A percentile compares a stretch with the other conserved stretches of the same genome.
phyloP scores from a whole-genome alignment of 2,113 vertebrate species.

The Siphamia tubifer region DNA sequence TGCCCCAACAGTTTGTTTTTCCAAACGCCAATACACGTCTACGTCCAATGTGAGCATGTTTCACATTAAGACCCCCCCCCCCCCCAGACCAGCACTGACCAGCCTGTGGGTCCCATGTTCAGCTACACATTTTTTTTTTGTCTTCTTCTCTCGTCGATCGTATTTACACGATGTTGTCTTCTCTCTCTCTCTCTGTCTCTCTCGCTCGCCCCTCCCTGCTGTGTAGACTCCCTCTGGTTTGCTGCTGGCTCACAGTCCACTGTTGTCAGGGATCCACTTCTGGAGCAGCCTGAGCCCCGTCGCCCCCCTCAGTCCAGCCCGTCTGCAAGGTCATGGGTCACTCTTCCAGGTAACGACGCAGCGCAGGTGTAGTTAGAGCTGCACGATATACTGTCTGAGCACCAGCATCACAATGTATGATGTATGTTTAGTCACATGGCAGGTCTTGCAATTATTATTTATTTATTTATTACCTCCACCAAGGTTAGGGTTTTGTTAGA shows the following conservation, averaged over 20 bases:
- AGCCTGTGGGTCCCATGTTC: background rate
- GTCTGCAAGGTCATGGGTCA: constrained; percentile 91
- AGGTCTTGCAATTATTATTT: too few species aligned
- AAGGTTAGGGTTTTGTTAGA: too few species aligned
- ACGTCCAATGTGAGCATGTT: constrained; percentile 60
- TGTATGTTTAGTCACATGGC: too few species aligned
- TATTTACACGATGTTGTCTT: constrained; percentile 19
- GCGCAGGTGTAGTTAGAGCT: constrained; percentile 13
- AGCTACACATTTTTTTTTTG: constrained; percentile 1
- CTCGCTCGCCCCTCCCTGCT: too few species aligned
- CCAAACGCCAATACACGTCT: constrained; percentile 61
- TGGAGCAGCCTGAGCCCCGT: constrained; percentile 97
- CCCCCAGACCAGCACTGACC: constrained; percentile 18
- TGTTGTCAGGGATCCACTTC: constrained; percentile 94
- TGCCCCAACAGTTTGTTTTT: constrained; percentile 70
- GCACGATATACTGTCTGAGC: too few species aligned
- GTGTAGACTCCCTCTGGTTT: constrained; percentile 89
- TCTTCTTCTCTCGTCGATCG: constrained; percentile 11
- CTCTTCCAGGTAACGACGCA: constrained; percentile 88
- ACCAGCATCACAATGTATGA: too few species aligned
- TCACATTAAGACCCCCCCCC: constrained; percentile 41
- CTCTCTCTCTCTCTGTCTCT: background rate
- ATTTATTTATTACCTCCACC: too few species aligned
- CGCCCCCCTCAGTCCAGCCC: constrained; percentile 92
- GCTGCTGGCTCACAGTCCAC: constrained; percentile 91